phyloP scores from a whole-genome alignment of 92 coral and sea anemone genomes.

The Zoanthus sansibaricus region DNA sequence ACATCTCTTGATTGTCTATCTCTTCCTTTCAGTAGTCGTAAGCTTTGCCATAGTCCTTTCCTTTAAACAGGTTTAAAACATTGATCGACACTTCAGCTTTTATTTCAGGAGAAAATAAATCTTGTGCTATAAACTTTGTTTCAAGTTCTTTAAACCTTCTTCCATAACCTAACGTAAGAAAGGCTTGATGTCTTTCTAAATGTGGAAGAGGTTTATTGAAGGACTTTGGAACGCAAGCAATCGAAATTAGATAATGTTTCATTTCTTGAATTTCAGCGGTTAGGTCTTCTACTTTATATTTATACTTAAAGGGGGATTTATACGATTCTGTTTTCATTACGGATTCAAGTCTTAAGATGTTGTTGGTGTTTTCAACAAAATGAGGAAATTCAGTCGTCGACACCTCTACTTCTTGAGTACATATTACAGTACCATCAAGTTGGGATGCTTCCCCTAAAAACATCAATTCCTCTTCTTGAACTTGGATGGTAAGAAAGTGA shows the following conservation, averaged over 20 bases:
- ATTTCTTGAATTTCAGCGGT: neutral
- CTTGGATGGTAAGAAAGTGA: slow-evolving; percentile 9
- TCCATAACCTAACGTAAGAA: neutral
- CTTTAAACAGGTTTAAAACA: neutral
- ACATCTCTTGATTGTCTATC: neutral
- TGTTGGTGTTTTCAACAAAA: neutral
- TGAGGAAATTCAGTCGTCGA: neutral
- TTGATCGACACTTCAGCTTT: neutral
- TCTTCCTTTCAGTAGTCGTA: neutral
- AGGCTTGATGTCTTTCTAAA: slow-evolving; percentile 14
- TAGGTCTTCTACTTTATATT: neutral
- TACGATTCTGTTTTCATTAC: neutral
- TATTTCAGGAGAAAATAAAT: neutral
- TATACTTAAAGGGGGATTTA: neutral
- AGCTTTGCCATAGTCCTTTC: neutral
- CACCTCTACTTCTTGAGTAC: slow-evolving; percentile 17
- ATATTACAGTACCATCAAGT: neutral
- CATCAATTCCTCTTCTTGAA: neutral
- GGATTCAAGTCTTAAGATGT: neutral
- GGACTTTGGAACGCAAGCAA: neutral
- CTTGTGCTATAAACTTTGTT: neutral
- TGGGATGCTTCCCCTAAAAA: neutral
- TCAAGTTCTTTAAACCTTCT: neutral
- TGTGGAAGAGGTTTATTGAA: neutral
- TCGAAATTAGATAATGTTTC: neutral